Evolutionary conservation across 2,888 invertebrate species (phyloP), one percentile per base, ranked within the genome.

Genomic region (Diplolepis rosae): DNA sequence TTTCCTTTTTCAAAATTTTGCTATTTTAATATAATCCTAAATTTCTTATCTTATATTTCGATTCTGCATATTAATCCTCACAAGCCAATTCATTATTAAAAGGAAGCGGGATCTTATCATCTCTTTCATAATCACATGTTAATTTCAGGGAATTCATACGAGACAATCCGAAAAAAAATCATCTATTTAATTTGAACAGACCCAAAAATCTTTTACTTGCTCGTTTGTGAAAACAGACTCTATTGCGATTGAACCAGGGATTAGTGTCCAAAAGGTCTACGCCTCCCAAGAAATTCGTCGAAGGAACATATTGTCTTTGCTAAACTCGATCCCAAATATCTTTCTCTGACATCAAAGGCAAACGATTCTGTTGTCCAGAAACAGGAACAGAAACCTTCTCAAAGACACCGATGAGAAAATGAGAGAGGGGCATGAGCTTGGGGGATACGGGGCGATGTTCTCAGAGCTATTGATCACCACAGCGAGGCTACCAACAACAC

Each of bases 381-480:
- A 65, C 70, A 73, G 77, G 74, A 81, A 79, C 80, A 79, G 80
- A 81, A 79, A 72, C 66, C 52, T 52, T n/a, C 45, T 65, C 32
- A 39, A 35, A 52, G 68, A 39, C 22, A 27, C 35, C 9, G 35
- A 52, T 28, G 32, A 51, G 68, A 66, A 39, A 45, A 35, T 18
- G 32, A 15, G 30, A 30, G 65, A 68, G 39, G 35, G 70, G 24
- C 15, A 69, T 56, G 42, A 50, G 42, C 45, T 50, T 24, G 54
- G 45, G 56, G 45, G 4, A 30, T 35, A 51, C 11, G 68, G 70
- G 27, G 52, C 65, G 50, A 73, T 35, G 71, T 69, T 73, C 68
- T 69, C 69, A 61, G 79, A 82, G 80, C 81, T 82, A 83, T 84
- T 84, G 84, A 84, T 84, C 83, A 83, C 81, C 76, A 77, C 76